Base-by-base conservation (phyloP, 2,113 vertebrate genomes). In the Canis aureus region DNA sequence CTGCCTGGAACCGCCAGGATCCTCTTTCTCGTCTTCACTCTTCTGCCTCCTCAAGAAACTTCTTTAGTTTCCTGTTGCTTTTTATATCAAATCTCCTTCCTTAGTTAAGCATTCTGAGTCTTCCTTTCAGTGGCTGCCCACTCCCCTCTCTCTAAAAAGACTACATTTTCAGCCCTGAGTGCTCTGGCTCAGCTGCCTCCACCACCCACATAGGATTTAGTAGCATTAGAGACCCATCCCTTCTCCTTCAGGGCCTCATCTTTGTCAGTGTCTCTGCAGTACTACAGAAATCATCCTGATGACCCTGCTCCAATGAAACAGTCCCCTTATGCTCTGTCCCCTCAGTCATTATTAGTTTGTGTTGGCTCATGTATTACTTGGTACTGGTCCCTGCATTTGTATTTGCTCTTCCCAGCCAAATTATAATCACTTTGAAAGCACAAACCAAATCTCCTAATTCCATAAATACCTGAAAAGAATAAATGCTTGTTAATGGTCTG, bases 21-120 rank as follows among this genome's bases (percentile, higher is more conserved):
- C 93, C 23, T 83, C 82, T 74, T 81, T 57, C 62, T 86, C 57
- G 60, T 74, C 51, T 17, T 60, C 85, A 53, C 60, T 27, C n/a
- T 79, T 78, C 87, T 90, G 96, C 83, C 81, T 91, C 57, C 93
- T 85, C 25, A 83, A 13, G 88, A 89, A 78, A 71, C 35, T 49
- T 49, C 81, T 91, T 83, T 71, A 64, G 51, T 95, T 96, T 94
- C 86, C 86, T 76, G 69, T 80, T 94, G 92, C 83, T 94, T 94
- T 95, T 94, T 92, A 51, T 96, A 66, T 51, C 60, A 69, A 86
- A 38, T 57, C 66, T 94, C 81, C 74, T 95, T 95, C 90, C 83
- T 96, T 89, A 49, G 6, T n/a, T 84, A 85, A 53, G 71, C 83
- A 27, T 84, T 76, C 62, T 8, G 4, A 66, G 71, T 79, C 64